phyloP scores from a whole-genome alignment of 2,888 invertebrate genomes.

The Eueremaeus valkanovi region DNA sequence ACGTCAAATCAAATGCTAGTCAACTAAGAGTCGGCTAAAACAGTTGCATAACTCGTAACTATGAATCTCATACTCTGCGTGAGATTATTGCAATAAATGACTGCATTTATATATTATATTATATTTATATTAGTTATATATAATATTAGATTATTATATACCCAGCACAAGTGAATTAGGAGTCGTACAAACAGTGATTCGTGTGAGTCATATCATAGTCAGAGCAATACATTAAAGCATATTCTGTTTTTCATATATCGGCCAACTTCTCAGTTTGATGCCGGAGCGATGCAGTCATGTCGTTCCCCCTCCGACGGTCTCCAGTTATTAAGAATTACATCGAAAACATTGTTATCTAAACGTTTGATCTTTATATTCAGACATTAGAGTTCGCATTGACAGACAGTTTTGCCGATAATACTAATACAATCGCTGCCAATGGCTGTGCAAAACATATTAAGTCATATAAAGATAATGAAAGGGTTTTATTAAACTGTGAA shows the following conservation, averaged over 20 bases:
- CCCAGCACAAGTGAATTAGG: slow-evolving; percentile 13
- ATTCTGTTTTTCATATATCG: neutral
- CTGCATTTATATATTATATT: too few relatives aligned
- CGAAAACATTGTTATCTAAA: neutral
- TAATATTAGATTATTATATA: slow-evolving; percentile 11
- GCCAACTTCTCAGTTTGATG: slow-evolving; percentile 17
- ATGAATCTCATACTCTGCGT: neutral
- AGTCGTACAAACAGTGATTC: neutral
- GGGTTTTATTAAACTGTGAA: neutral
- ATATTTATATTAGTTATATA: neutral
- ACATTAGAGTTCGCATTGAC: slow-evolving; percentile 27
- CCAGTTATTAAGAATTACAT: slow-evolving; percentile 29
- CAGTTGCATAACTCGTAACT: neutral
- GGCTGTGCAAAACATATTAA: slow-evolving; percentile 27
- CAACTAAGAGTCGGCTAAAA: too few relatives aligned
- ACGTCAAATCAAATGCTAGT: slow-evolving; percentile 22
- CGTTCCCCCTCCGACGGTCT: neutral
- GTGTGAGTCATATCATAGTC: neutral
- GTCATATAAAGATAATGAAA: slow-evolving; percentile 27
- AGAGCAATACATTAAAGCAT: neutral
- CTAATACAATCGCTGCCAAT: slow-evolving; percentile 17
- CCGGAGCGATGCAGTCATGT: neutral
- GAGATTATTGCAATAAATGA: slow-evolving; percentile 11
- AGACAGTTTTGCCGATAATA: slow-evolving; percentile 32
- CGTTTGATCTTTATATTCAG: slow-evolving; percentile 31